A percentile compares a stretch with the other conserved stretches of the same genome.
phyloP scores from a whole-genome alignment of 2,888 invertebrate genomes.

The Cerastoderma edule region DNA sequence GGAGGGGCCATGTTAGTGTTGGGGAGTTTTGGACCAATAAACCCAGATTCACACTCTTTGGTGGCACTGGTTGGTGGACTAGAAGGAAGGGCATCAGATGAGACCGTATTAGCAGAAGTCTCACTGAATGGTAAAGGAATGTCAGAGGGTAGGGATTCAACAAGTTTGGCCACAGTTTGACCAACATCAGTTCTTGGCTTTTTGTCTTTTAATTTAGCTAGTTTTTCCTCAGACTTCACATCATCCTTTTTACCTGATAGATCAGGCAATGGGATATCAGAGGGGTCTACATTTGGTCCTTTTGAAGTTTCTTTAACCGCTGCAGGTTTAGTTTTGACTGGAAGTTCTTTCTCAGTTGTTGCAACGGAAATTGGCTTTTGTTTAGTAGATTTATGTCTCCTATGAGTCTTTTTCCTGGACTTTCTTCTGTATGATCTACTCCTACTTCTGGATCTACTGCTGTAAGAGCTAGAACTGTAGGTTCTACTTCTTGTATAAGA shows the following conservation, averaged over 20 bases:
- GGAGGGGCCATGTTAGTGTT: slow-evolving; percentile 54
- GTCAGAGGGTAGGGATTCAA: slow-evolving; percentile 56
- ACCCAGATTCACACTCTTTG: slow-evolving; percentile 48
- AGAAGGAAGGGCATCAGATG: slow-evolving; percentile 50
- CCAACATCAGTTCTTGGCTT: slow-evolving; percentile 62
- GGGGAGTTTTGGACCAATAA: slow-evolving; percentile 59
- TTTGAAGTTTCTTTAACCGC: slow-evolving; percentile 49
- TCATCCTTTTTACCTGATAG: slow-evolving; percentile 63
- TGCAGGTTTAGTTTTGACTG: slow-evolving; percentile 46
- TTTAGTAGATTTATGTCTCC: too few relatives aligned
- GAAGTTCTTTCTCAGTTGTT: slow-evolving; percentile 23
- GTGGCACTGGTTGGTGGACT: slow-evolving; percentile 49
- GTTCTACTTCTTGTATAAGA: slow-evolving; percentile 71
- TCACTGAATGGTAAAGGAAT: slow-evolving; percentile 64
- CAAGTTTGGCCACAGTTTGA: slow-evolving; percentile 57
- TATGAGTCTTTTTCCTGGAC: slow-evolving; percentile 44
- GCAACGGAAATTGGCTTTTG: slow-evolving; percentile 17
- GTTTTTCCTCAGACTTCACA: slow-evolving; percentile 61
- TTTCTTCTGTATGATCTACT: slow-evolving; percentile 49
- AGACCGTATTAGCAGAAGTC: slow-evolving; percentile 46
- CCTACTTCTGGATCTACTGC: slow-evolving; percentile 62
- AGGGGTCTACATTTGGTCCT: slow-evolving; percentile 63
- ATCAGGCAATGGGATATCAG: slow-evolving; percentile 76
- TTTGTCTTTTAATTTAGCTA: slow-evolving; percentile 68
- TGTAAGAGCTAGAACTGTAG: slow-evolving; percentile 59